These are phyloP conservation scores for Regulus satrapa DNA, from an alignment of 2,113 vertebrate species.

Conservation along the genomic window DNA sequence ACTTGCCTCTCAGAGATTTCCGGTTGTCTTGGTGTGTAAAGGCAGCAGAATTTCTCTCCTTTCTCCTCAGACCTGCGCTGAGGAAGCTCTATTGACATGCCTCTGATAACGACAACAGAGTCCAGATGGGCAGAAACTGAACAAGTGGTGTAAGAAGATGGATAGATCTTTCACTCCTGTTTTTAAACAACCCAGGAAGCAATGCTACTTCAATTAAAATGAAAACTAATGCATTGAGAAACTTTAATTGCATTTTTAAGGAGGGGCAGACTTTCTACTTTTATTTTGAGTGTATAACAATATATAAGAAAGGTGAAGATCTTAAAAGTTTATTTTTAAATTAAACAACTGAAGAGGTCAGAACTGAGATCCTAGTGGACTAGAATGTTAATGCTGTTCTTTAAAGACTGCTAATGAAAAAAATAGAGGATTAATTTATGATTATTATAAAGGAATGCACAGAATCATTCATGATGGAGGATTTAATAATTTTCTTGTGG, in stretches of 20 bases:
- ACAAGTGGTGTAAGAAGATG: neutral
- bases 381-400: neutral
- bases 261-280: neutral
- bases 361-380: neutral
- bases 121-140: neutral
- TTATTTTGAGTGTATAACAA: neutral
- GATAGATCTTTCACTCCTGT: neutral
- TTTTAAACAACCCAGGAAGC: neutral
- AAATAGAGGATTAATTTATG: neutral
- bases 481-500: neutral
- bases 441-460: neutral
- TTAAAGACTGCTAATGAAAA: neutral
- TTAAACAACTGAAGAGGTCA: slow-evolving; percentile 27
- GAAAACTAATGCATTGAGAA: neutral
- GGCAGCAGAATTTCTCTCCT: neutral
- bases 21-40: neutral
- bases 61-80: neutral
- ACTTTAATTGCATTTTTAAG: neutral
- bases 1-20: neutral
- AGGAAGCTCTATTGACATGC: neutral
- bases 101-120: neutral
- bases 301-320: slow-evolving; percentile 7
- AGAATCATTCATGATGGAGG: neutral
- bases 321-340: slow-evolving; percentile 59
- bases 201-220: neutral